phyloP scores from a whole-genome alignment of 2,113 vertebrate genomes.

The Mixornis gularis region DNA sequence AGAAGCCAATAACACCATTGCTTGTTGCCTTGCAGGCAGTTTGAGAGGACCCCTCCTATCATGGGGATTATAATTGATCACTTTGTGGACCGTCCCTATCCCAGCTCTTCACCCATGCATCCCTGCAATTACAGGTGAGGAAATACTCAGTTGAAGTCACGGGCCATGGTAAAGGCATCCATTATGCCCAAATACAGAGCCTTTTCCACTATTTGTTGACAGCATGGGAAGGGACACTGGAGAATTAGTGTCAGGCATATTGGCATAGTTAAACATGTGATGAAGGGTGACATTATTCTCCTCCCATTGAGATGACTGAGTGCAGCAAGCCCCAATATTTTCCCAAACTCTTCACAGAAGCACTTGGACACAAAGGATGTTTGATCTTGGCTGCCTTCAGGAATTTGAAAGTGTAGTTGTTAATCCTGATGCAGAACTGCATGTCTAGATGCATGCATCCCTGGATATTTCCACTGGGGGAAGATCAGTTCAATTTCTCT shows the following conservation, averaged over 20 bases:
- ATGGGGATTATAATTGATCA: constrained; percentile 99
- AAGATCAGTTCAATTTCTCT: not conserved
- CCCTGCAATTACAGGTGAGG: constrained; percentile 97
- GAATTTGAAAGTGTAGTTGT: not conserved
- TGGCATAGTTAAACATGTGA: not conserved
- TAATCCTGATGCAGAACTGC: not conserved
- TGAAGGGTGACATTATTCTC: not conserved
- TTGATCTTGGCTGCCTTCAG: not conserved
- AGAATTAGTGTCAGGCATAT: not conserved
- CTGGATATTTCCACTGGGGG: not conserved
- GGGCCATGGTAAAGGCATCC: constrained; percentile 27
- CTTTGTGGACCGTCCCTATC: constrained; percentile 92
- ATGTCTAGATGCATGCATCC: not conserved
- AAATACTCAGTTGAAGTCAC: constrained; percentile 14
- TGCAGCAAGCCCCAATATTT: not conserved
- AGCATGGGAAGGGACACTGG: not conserved
- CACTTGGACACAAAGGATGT: not conserved
- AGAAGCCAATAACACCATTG: constrained; percentile 55
- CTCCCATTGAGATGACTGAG: not conserved
- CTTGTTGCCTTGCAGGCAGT: constrained; percentile 86
- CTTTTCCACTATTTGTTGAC: not conserved
- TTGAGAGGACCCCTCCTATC: constrained; percentile 93
- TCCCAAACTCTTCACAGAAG: not conserved
- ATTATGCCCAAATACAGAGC: constrained; percentile 13
- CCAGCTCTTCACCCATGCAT: constrained; percentile 88